phyloP scores from a whole-genome alignment of 2,113 vertebrate species.

The Gobio gobio region DNA sequence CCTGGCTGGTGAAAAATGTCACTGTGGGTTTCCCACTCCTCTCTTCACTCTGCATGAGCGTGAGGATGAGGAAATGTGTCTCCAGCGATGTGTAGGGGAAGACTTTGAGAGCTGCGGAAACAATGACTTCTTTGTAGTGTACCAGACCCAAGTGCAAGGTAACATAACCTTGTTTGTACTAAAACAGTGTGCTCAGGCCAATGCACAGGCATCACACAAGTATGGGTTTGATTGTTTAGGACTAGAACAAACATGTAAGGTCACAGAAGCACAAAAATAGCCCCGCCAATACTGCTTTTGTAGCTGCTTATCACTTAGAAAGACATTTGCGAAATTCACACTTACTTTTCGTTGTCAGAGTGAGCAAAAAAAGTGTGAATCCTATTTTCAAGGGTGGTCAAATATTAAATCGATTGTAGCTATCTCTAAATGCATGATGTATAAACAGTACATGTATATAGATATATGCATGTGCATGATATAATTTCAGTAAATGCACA shows the following conservation, averaged over 20 bases:
- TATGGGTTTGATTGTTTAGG: neutral
- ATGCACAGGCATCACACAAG: neutral
- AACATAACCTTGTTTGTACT: neutral
- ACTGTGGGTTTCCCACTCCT: slow-evolving; percentile 89
- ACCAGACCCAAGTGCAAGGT: slow-evolving; percentile 99
- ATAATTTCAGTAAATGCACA: neutral
- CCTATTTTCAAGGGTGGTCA: neutral
- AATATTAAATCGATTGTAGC: neutral
- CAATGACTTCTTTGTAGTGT: slow-evolving; percentile 86
- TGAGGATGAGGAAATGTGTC: slow-evolving; percentile 89
- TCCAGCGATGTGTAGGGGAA: slow-evolving; percentile 84
- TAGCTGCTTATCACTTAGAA: neutral
- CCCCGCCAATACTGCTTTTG: neutral
- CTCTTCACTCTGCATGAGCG: slow-evolving; percentile 91
- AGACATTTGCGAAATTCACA: neutral
- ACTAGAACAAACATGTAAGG: neutral
- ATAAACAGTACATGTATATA: too few species aligned
- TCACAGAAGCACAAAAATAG: neutral
- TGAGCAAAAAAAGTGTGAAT: neutral
- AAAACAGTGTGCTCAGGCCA: neutral
- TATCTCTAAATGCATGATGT: neutral
- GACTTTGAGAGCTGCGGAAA: slow-evolving; percentile 95
- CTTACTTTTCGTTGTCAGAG: neutral
- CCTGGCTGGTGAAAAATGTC: slow-evolving; percentile 84
- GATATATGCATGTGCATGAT: neutral